Evolutionary conservation across 2,888 invertebrate species (phyloP).

Genomic region (Synergus itoensis): DNA sequence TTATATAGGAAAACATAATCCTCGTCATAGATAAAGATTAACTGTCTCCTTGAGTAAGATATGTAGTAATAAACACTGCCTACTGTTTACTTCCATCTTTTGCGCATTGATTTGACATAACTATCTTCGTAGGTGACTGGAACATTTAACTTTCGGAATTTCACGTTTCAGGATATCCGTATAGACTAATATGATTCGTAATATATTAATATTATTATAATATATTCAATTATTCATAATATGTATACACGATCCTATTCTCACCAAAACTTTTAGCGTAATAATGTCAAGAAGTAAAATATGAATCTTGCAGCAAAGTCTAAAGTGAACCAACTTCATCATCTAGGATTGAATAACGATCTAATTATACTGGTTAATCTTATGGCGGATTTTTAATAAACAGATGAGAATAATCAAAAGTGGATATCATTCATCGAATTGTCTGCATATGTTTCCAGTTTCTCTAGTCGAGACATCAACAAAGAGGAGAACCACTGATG

Average conservation of each 20-base stretch:
- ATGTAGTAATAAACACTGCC: constrained; percentile 21
- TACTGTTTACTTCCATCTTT: constrained; percentile 57
- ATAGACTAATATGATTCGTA: too few relatives aligned
- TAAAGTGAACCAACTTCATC: not conserved
- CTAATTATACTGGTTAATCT: not conserved
- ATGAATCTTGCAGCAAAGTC: not conserved
- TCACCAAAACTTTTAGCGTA: not conserved
- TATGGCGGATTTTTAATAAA: not conserved
- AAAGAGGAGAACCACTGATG: constrained; percentile 69
- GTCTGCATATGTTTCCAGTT: not conserved
- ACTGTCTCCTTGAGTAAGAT: constrained; percentile 24
- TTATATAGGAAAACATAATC: not conserved
- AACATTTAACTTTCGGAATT: not conserved
- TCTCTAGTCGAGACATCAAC: constrained; percentile 62
- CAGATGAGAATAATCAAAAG: constrained; percentile 9
- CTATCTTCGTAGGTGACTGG: not conserved
- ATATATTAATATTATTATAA: not conserved
- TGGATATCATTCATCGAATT: constrained; percentile 15
- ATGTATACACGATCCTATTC: not conserved
- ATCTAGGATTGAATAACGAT: not conserved
- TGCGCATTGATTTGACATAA: constrained; percentile 35
- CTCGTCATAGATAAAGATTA: constrained; percentile 31
- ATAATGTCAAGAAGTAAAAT: not conserved
- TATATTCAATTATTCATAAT: too few relatives aligned
- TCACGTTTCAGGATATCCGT: not conserved